Base-by-base conservation (phyloP, 2,888 invertebrate genomes). In the Argynnis bischoffii region DNA sequence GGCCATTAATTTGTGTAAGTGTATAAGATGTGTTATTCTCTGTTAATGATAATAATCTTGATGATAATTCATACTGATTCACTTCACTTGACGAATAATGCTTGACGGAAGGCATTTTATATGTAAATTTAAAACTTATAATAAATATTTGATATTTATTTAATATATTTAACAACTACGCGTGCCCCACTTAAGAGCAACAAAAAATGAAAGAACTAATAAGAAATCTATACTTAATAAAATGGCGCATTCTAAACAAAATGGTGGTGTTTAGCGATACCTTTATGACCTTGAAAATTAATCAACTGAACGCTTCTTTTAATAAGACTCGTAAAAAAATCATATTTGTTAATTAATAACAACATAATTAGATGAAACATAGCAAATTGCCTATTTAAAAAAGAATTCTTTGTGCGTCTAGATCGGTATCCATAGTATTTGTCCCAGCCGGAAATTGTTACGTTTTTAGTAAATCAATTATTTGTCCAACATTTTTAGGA, bases 1-100 rank as follows among this genome's bases (percentile, higher is more conserved):
- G 95, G 15, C 95, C 95, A 86, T 95, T 96, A 81, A 95, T 94
- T 89, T 95, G 95, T 60, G 90, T 90, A 71, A 92, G 82, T 72
- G 91, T 92, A 79, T 92, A 92, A 0, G 90, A 88, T 76, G 89
- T 89, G 79, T 91, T 88, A 80, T 90, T 90, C 86, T 92, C 92
- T 71, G 92, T 92, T 81, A 92, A 81, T 72, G 92, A 85, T 80
- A 92, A 86, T 83, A 92, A 86, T 88, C 90, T 90, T 78, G 92
- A 83, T 77, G 91, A 90, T 86, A 92, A 88, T 87, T 92, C 92
- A 85, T 90, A 90, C 84, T 90, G 91, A 90, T 91, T 90, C 80
- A 92, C 90, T 89, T 92, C 91, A 90, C 89, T 90, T 81, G 88
- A 86, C 72, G 90, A 87, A 85, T 88, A 90, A 87, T 90, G 88